Conservation (phyloP, 2,113 vertebrate genomes). For the Xiphias gladius region DNA sequence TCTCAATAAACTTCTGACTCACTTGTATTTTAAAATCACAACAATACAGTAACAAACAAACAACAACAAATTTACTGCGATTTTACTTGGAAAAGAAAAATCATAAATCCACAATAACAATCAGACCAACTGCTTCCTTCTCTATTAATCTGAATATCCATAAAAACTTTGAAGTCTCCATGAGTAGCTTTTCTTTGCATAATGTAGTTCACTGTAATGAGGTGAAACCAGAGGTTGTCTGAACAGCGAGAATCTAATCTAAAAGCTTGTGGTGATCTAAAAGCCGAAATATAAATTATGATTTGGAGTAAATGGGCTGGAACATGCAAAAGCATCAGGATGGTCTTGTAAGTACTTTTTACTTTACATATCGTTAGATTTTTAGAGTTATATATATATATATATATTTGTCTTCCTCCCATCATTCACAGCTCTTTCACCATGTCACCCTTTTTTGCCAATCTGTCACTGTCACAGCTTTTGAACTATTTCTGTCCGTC, state of each 20-base stretch:
- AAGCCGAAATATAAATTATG: background rate
- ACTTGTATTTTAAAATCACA: no score
- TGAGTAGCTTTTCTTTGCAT: background rate
- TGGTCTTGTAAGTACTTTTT: background rate
- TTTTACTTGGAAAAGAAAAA: no score
- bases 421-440: conserved; percentile 16
- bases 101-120: background rate
- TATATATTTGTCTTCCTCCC: background rate
- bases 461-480: conserved; percentile 40
- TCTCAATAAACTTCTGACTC: no score
- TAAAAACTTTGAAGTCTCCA: background rate
- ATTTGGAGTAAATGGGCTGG: conserved; percentile 16
- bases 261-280: background rate
- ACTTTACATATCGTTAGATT: background rate
- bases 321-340: background rate
- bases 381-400: background rate
- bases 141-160: background rate
- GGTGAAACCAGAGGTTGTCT: background rate
- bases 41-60: no score
- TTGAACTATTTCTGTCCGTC: conserved; percentile 48
- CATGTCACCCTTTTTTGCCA: conserved; percentile 7
- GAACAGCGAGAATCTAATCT: background rate
- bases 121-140: background rate
- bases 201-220: background rate
- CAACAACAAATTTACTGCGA: no score